Evolutionary conservation across 2,113 vertebrate species (phyloP).

Genomic region (Cyanoramphus novaezelandiae): DNA sequence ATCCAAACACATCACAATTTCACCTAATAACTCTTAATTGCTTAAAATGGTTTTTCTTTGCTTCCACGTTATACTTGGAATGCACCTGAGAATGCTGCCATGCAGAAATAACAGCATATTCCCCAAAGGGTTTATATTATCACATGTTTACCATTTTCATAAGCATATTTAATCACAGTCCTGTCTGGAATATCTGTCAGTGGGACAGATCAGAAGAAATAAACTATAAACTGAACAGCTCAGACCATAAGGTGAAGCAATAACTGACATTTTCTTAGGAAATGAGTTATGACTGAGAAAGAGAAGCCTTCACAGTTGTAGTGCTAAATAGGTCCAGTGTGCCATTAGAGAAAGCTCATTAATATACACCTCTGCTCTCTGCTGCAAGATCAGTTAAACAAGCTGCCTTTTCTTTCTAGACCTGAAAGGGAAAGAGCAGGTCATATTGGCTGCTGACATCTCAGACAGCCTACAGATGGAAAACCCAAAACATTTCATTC

Average conservation of each 20-base stretch:
- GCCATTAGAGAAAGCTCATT: conserved; percentile 73
- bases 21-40: conserved; percentile 53
- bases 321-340: conserved; percentile 84
- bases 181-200: conserved; percentile 75
- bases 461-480: conserved; percentile 78
- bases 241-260: conserved; percentile 52
- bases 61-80: conserved; percentile 18
- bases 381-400: conserved; percentile 78
- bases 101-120: background rate
- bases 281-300: conserved; percentile 85
- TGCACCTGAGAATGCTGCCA: conserved; percentile 51
- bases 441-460: conserved; percentile 75
- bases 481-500: conserved; percentile 73
- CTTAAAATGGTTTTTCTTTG: conserved; percentile 41
- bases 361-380: conserved; percentile 72
- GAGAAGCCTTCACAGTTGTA: conserved; percentile 72
- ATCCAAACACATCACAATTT: conserved; percentile 44
- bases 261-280: conserved; percentile 81
- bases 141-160: conserved; percentile 51
- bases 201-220: conserved; percentile 78
- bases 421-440: conserved; percentile 68
- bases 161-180: conserved; percentile 45
- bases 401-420: conserved; percentile 77
- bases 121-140: conserved; percentile 49
- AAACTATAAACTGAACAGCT: conserved; percentile 69